Evolutionary conservation across 2,797 vertebrate species (phyloP).

Genomic region (Melanotaenia pygmaea): DNA sequence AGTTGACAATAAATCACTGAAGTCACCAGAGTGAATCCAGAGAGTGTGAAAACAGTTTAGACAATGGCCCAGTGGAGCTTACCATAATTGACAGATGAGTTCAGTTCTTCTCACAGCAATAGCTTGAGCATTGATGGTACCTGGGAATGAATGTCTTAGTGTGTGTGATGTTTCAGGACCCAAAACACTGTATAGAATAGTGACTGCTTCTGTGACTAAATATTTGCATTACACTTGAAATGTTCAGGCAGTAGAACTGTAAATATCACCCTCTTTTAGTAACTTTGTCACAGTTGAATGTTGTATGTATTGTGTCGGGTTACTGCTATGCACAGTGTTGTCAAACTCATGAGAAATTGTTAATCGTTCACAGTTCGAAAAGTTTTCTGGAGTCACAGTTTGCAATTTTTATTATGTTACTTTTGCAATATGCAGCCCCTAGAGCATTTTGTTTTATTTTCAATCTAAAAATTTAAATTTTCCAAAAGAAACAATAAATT

Average conservation of each 20-base stretch:
- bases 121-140: constrained; percentile 70
- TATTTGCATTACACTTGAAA: constrained; percentile 6
- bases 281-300: background rate
- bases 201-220: constrained; percentile 16
- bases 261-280: background rate
- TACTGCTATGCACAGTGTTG: background rate
- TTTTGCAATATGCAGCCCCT: background rate
- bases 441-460: background rate
- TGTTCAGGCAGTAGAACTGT: constrained; percentile 5
- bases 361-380: background rate
- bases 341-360: background rate
- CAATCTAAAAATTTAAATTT: background rate
- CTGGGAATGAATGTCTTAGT: constrained; percentile 54
- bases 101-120: constrained; percentile 76
- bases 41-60: constrained; percentile 83
- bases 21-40: constrained; percentile 62
- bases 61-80: constrained; percentile 83
- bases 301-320: background rate
- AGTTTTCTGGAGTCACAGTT: background rate
- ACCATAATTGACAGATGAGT: constrained; percentile 83
- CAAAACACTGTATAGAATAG: constrained; percentile 12
- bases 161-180: constrained; percentile 24
- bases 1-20: constrained; percentile 83
- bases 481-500: background rate
- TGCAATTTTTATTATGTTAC: background rate